Conservation (phyloP, 1,140 invertebrate species). For the Panulirus ornatus region DNA sequence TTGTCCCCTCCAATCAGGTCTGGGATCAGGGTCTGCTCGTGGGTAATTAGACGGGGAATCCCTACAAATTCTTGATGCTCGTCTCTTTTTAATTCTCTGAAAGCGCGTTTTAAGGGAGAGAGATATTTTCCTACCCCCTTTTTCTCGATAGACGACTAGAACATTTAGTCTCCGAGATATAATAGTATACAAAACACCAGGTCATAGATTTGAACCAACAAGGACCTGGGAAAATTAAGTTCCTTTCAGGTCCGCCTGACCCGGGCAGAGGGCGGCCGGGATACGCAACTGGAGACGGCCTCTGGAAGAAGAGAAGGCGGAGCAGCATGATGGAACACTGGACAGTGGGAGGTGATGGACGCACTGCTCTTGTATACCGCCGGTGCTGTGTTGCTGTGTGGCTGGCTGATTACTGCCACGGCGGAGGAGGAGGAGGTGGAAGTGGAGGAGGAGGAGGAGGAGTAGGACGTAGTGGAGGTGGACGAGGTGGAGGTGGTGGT, state of each 20-base stretch:
- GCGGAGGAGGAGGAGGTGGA: too few relatives aligned
- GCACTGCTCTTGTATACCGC: slow-evolving; percentile 27
- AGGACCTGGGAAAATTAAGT: slow-evolving; percentile 68
- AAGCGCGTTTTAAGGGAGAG: slow-evolving; percentile 24
- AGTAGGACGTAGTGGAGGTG: too few relatives aligned
- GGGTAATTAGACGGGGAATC: slow-evolving; percentile 54
- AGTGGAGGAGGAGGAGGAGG: too few relatives aligned
- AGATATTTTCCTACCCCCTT: too few relatives aligned
- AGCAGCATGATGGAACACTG: slow-evolving; percentile 52
- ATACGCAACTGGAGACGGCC: slow-evolving; percentile 41
- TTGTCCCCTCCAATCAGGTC: slow-evolving; percentile 48
- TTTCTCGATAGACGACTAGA: slow-evolving; percentile 64
- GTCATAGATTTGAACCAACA: slow-evolving; percentile 62
- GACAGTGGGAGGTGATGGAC: slow-evolving; percentile 61
- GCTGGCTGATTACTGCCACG: slow-evolving; percentile 47
- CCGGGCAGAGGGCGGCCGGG: slow-evolving; percentile 29
- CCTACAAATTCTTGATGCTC: slow-evolving; percentile 2
- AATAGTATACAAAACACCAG: slow-evolving; percentile 55
- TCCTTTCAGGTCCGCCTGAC: slow-evolving; percentile 48
- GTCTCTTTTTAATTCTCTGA: slow-evolving; percentile 44
- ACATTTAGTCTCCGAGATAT: slow-evolving; percentile 50
- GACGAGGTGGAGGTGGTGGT: too few relatives aligned
- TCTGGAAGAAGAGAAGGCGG: slow-evolving; percentile 59
- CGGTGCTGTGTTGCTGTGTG: neutral
- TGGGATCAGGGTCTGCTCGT: neutral